A percentile compares a stretch with the other conserved stretches of the same genome.
These are phyloP conservation scores for Esox niger DNA, from an alignment of 2,113 vertebrate genomes.

Conservation along the genomic window DNA sequence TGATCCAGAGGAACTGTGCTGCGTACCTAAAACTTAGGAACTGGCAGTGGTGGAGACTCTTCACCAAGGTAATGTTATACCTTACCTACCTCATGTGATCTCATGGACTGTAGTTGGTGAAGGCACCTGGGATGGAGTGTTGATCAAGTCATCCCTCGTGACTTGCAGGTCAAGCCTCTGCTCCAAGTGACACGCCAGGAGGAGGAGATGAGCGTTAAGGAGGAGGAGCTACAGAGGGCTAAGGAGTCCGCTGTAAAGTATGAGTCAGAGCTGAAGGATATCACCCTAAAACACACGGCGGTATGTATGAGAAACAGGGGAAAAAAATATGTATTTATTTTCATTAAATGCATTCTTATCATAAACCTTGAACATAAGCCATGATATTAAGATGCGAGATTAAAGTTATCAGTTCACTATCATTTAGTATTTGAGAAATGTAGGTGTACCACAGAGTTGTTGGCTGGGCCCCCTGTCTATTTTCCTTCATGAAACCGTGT, in stretches of 20 bases:
- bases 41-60: slow-evolving; percentile 99
- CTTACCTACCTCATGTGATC: neutral
- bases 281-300: slow-evolving; percentile 84
- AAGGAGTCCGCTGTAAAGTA: slow-evolving; percentile 81
- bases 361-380: neutral
- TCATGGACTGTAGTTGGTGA: neutral
- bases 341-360: neutral
- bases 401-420: no score
- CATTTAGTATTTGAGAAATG: no score
- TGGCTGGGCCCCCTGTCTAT: neutral
- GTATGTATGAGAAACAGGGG: slow-evolving; percentile 52
- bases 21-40: slow-evolving; percentile 93
- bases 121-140: neutral
- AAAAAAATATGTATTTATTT: neutral
- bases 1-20: slow-evolving; percentile 93
- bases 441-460: neutral
- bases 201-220: slow-evolving; percentile 94
- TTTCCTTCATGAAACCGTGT: neutral
- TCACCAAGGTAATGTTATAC: slow-evolving; percentile 82
- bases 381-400: neutral
- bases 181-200: slow-evolving; percentile 95
- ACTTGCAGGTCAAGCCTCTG: slow-evolving; percentile 88
- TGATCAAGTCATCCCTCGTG: neutral
- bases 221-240: slow-evolving; percentile 85
- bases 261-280: slow-evolving; percentile 83